These are phyloP conservation scores for Pilophorus perplexus DNA, from an alignment of 2,888 invertebrate genomes.

Conservation along the genomic window DNA sequence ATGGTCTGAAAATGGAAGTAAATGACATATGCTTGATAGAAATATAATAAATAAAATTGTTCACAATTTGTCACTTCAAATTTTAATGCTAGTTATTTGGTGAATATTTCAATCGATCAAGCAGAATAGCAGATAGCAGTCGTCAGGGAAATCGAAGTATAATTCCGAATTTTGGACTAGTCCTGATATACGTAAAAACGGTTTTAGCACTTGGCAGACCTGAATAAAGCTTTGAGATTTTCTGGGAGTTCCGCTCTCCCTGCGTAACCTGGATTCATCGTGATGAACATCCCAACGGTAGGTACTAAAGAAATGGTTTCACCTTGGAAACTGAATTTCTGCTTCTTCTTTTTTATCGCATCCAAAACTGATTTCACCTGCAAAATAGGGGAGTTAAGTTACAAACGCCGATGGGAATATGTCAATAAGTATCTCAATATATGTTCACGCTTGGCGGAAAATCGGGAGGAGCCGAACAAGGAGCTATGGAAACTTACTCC, in stretches of 20 bases:
- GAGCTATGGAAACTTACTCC: too few species aligned
- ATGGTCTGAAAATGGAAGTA: constrained; percentile 63
- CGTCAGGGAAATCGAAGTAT: too few species aligned
- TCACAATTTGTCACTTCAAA: too few species aligned
- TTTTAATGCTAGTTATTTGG: too few species aligned
- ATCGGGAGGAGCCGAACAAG: too few species aligned
- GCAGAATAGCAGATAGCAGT: too few species aligned
- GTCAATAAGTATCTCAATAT: background rate
- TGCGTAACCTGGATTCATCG: constrained; percentile 96
- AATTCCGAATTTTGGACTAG: too few species aligned
- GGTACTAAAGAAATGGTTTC: constrained; percentile 70
- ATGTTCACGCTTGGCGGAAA: background rate
- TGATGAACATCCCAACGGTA: constrained; percentile 88
- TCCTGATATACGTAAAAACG: background rate
- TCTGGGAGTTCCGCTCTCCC: constrained; percentile 87
- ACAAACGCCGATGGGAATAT: too few species aligned
- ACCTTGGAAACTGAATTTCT: constrained; percentile 76
- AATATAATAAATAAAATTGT: too few species aligned
- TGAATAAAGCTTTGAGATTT: constrained; percentile 62
- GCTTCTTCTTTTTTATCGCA: constrained; percentile 79
- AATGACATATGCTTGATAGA: background rate
- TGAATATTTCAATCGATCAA: too few species aligned
- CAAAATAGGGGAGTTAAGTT: too few species aligned
- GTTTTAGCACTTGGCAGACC: constrained; percentile 50
- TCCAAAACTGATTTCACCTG: constrained; percentile 69